These are phyloP conservation scores for Spodoptera frugiperda DNA, from an alignment of 1,140 invertebrate species.

Conservation along the genomic window DNA sequence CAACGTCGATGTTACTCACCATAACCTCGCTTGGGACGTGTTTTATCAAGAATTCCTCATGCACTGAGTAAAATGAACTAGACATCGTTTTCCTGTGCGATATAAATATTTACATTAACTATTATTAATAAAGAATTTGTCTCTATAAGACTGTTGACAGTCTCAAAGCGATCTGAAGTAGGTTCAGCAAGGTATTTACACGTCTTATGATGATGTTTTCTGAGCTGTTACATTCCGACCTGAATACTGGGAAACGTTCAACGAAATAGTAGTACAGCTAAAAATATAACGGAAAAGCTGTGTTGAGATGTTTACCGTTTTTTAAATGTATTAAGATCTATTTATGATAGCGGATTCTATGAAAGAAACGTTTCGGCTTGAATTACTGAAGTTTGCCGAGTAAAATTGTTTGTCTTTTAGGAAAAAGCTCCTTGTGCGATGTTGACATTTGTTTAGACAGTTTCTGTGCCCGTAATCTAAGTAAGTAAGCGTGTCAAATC, in stretches of 20 bases:
- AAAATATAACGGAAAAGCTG: slow-evolving; percentile 25
- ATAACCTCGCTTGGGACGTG: not conserved
- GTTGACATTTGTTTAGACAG: not conserved
- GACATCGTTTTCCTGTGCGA: too few relatives aligned
- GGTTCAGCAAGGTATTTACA: too few relatives aligned
- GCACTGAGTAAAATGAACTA: not conserved
- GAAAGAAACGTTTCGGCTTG: not conserved
- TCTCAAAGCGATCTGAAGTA: not conserved
- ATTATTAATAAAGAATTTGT: not conserved
- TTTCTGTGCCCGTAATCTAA: not conserved
- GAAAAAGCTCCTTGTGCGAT: not conserved
- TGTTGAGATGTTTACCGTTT: slow-evolving; percentile 27
- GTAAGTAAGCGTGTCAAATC: slow-evolving; percentile 20
- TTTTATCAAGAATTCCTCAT: slow-evolving; percentile 11
- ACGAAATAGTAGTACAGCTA: not conserved
- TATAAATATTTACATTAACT: not conserved
- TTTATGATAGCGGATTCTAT: not conserved
- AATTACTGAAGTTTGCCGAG: not conserved
- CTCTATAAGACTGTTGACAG: not conserved
- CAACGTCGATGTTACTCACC: slow-evolving; percentile 27
- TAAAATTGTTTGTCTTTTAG: not conserved
- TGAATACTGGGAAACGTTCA: not conserved
- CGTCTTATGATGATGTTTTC: not conserved
- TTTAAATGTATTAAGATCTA: slow-evolving; percentile 14
- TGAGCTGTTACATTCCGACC: slow-evolving; percentile 3